Percentiles rank a stretch among this genome's conserved stretches.
Conservation (phyloP, 2,113 vertebrate genomes). For the Eleginops maclovinus region DNA sequence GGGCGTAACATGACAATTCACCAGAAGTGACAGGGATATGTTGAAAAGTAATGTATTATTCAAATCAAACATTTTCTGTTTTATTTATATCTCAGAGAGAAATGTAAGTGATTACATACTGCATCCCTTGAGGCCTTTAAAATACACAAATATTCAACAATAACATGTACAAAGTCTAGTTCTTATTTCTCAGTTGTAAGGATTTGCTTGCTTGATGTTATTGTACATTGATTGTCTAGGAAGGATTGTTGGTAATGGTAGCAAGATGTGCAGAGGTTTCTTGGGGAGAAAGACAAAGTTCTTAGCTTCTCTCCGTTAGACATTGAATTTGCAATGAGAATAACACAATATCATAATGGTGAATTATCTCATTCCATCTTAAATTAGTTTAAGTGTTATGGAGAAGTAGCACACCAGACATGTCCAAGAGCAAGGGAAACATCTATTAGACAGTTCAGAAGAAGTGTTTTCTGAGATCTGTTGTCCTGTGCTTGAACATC, state of each 20-base stretch:
- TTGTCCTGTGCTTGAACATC: slow-evolving; percentile 28
- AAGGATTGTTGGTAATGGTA: neutral
- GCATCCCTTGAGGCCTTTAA: neutral
- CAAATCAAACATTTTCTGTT: neutral
- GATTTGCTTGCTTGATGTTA: neutral
- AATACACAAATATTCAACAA: neutral
- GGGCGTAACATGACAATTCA: neutral
- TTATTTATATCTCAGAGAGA: neutral
- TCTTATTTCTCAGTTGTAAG: no score
- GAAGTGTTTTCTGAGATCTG: slow-evolving; percentile 11
- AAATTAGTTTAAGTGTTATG: neutral
- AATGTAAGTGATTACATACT: neutral
- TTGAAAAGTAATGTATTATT: neutral
- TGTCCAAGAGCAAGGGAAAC: neutral
- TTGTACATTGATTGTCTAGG: neutral
- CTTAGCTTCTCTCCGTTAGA: neutral
- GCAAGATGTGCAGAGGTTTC: neutral
- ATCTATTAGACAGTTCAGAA: slow-evolving; percentile 3
- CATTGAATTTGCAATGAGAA: neutral
- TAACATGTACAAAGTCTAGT: neutral
- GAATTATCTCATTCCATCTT: neutral
- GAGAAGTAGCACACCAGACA: neutral
- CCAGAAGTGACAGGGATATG: neutral
- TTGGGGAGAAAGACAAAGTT: no score
- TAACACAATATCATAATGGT: neutral